Percentiles rank a stretch among this genome's conserved stretches.
Evolutionary conservation across 1,140 invertebrate genomes (phyloP).

Genomic region (Drosophila pallidifrons): DNA sequence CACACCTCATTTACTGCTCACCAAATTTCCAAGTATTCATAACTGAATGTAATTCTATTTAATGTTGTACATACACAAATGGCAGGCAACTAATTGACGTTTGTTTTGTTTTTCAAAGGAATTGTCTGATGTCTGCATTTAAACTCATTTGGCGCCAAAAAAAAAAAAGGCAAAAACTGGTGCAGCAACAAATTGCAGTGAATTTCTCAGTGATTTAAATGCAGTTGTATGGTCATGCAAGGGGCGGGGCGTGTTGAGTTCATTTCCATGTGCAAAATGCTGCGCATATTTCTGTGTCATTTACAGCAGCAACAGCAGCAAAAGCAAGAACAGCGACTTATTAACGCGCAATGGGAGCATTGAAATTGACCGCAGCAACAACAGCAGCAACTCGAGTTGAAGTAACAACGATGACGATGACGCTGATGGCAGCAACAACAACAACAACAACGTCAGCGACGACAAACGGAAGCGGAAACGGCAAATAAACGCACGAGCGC

Average conservation of each 20-base stretch:
- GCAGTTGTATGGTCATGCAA: conserved; percentile 42
- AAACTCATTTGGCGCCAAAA: conserved; percentile 44
- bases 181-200: conserved; percentile 46
- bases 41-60: too few species aligned
- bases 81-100: conserved; percentile 9
- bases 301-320: conserved; percentile 42
- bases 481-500: conserved; percentile 81
- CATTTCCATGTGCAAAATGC: conserved; percentile 68
- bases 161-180: conserved; percentile 4
- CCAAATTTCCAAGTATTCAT: too few species aligned
- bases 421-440: conserved; percentile 29
- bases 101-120: conserved; percentile 26
- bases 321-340: conserved; percentile 58
- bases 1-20: too few species aligned
- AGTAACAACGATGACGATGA: conserved; percentile 47
- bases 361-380: conserved; percentile 71
- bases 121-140: conserved; percentile 45
- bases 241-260: conserved; percentile 48
- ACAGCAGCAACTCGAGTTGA: conserved; percentile 9
- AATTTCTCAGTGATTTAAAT: conserved; percentile 58
- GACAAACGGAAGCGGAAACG: conserved; percentile 78
- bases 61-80: neutral
- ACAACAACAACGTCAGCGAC: conserved; percentile 31
- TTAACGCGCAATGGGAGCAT: conserved; percentile 75
- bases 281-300: conserved; percentile 59